A percentile compares a stretch with the other conserved stretches of the same genome.
phyloP scores from a whole-genome alignment of 2,888 invertebrate genomes.

The Teleiodes luculella region DNA sequence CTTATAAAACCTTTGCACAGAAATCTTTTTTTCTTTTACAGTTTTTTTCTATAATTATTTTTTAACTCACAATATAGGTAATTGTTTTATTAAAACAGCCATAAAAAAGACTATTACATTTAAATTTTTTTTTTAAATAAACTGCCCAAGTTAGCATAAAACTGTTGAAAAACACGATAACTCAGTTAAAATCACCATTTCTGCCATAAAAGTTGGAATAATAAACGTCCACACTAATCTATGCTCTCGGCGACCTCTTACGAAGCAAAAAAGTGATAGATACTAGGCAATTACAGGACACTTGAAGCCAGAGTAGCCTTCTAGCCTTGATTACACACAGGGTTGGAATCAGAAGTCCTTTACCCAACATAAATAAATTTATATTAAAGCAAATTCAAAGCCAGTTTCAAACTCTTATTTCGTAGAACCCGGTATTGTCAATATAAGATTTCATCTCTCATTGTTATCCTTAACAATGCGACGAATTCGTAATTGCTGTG shows the following conservation, averaged over 20 bases:
- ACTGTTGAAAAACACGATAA: not conserved
- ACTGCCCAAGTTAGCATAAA: no score
- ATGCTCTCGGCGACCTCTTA: not conserved
- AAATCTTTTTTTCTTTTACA: no score
- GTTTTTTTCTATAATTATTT: no score
- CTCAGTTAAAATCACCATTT: not conserved
- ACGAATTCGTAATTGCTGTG: not conserved
- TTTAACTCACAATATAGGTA: no score
- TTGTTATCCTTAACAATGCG: not conserved
- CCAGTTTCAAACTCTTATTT: no score
- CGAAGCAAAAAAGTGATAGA: conserved; percentile 10
- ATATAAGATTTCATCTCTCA: no score
- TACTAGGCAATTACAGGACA: conserved; percentile 8
- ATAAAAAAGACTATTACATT: no score
- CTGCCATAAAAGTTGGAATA: not conserved
- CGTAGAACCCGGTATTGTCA: not conserved
- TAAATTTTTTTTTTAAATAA: no score
- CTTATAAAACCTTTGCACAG: no score
- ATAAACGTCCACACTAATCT: not conserved
- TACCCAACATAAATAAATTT: not conserved
- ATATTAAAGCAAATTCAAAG: no score
- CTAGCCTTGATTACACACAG: conserved; percentile 9
- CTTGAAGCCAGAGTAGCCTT: not conserved
- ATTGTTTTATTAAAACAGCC: no score
- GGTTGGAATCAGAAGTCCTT: not conserved